phyloP scores from a whole-genome alignment of 2,797 vertebrate species.

The Pseudocheirus occidentalis region DNA sequence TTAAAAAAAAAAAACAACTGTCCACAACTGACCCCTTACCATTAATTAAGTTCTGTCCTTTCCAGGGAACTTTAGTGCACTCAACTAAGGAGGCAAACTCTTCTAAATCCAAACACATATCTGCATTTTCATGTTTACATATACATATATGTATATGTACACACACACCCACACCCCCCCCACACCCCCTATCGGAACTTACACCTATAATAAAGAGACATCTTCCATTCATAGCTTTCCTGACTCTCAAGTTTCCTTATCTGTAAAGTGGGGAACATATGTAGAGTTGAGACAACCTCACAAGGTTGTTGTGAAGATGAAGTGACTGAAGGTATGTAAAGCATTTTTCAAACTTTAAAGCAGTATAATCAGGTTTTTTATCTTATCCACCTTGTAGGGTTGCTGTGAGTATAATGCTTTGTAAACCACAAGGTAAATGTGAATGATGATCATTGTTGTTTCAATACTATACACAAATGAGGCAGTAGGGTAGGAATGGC shows the following conservation, averaged over 20 bases:
- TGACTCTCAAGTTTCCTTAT: not conserved
- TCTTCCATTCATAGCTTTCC: not conserved
- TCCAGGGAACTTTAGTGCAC: not conserved
- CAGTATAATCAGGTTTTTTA: not conserved
- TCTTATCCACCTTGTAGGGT: not conserved
- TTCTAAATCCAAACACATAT: conserved; percentile 43
- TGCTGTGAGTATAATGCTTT: not conserved
- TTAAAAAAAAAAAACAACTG: not conserved
- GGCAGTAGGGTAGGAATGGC: not conserved
- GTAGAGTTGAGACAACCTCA: not conserved
- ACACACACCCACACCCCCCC: too few species aligned
- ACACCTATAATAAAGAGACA: too few species aligned
- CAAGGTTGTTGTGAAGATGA: not conserved
- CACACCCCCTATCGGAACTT: too few species aligned
- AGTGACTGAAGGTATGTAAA: not conserved
- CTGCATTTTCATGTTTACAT: conserved; percentile 23
- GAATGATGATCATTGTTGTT: not conserved
- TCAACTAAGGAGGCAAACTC: conserved; percentile 21
- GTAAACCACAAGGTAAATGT: not conserved
- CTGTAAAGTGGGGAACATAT: not conserved
- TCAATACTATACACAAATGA: not conserved
- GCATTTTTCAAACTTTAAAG: not conserved
- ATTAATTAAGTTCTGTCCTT: conserved; percentile 17
- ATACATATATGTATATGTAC: too few species aligned
- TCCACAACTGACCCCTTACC: conserved; percentile 43